Evolutionary conservation across 2,797 vertebrate species (phyloP), one percentile per base, ranked within the genome.

Genomic region (Pempheris klunzingeri): DNA sequence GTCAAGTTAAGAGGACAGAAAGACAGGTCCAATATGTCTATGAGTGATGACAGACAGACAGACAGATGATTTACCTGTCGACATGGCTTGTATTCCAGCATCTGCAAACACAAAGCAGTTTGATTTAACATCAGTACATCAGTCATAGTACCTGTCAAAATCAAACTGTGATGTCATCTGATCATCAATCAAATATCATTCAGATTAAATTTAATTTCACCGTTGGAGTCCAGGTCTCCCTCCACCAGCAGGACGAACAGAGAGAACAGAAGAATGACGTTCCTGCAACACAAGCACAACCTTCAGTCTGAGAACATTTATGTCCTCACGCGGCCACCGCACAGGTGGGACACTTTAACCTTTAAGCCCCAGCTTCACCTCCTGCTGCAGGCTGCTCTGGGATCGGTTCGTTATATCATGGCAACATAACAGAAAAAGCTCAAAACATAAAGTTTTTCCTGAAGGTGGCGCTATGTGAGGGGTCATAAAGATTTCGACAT

Each of bases 201-300:
- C 7, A 5, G 4, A 52, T 52, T 17, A 20, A 5, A 30, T 43
- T 9, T 38, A n/a, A 28, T 75, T 85, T 77, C 34, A 90, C 92
- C 85, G 15, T 90, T 93, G 69, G 84, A 69, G 53, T 94, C 91
- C 2, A 89, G 83, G 82, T 95, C 94, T 55, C 84, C 94, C 47
- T 92, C 64, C 46, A 91, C 92, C 85, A 93, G 71, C 11, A 95
- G 77, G 57, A 93, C 52, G 5, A 87, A 80, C 76, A 95, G 44
- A 34, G 89, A 93, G 39, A 92, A 84, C 41, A 94, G 74, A 73
- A 95, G 74, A 66, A 94, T 64, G 70, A 91, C 26, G 38, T 91
- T 93, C 88, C 95, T 95, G 84, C 4, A 78, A 86, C 20, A 81
- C 41, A 86, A n/a, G 66, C 1, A 74, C 15, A 81, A n/a, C 0